Conservation (phyloP, 2,888 invertebrate species). For the Limnephilus auricula region DNA sequence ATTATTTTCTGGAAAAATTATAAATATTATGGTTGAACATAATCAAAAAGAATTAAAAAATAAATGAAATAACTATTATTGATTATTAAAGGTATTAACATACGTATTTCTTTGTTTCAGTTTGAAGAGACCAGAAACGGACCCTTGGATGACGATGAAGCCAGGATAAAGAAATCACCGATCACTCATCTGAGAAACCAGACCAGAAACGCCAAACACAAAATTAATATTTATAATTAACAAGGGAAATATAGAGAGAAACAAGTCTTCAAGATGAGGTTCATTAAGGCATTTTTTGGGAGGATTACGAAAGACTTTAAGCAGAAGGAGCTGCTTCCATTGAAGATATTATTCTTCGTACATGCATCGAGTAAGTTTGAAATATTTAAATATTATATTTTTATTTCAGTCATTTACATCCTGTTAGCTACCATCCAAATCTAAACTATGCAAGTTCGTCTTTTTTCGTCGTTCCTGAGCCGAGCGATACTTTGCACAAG, state of each 20-base stretch:
- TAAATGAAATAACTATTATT: no score
- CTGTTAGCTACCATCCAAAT: neutral
- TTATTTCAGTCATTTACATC: neutral
- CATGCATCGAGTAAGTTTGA: conserved; percentile 86
- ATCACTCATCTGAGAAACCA: conserved; percentile 2
- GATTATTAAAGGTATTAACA: neutral
- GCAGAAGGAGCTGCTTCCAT: conserved; percentile 84
- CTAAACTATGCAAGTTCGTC: neutral
- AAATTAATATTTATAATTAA: neutral
- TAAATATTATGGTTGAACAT: no score
- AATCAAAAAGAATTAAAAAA: no score
- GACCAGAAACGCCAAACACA: neutral
- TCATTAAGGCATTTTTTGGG: conserved; percentile 80
- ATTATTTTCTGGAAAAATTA: no score
- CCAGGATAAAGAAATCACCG: conserved; percentile 29
- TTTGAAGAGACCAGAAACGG: neutral
- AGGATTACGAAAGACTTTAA: conserved; percentile 84
- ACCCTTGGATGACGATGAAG: neutral
- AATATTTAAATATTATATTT: neutral
- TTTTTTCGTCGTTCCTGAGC: neutral
- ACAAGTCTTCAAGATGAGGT: conserved; percentile 75
- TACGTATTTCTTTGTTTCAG: conserved; percentile 14
- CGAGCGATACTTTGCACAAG: neutral
- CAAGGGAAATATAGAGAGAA: conserved; percentile 51
- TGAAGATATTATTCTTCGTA: conserved; percentile 87